Conservation (phyloP, 1,140 invertebrate genomes). For the Anastatus disparis region DNA sequence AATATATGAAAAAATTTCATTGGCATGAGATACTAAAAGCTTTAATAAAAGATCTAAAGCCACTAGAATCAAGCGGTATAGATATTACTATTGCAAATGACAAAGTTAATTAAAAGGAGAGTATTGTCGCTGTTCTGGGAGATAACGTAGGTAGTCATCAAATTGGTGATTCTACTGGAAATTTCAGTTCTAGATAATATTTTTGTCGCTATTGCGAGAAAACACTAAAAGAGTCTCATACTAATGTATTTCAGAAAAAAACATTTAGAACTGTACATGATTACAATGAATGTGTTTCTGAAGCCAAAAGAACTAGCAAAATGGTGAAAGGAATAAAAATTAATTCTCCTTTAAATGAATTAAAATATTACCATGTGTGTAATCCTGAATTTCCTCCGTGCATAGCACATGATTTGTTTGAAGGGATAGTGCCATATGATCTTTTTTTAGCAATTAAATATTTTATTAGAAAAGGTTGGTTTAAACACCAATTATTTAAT, state of each 20-base stretch:
- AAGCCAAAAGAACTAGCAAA: slow-evolving; percentile 7
- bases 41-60: slow-evolving; percentile 36
- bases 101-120: slow-evolving; percentile 32
- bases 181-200: slow-evolving; percentile 40
- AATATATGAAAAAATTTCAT: slow-evolving; percentile 19
- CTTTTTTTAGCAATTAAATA: slow-evolving; percentile 35
- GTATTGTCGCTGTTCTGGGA: slow-evolving; percentile 38
- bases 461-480: slow-evolving; percentile 29
- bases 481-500: slow-evolving; percentile 28
- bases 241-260: not conserved
- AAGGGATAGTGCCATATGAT: slow-evolving; percentile 42
- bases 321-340: slow-evolving; percentile 35
- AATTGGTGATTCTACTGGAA: slow-evolving; percentile 46
- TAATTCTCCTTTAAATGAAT: slow-evolving; percentile 38
- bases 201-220: slow-evolving; percentile 45
- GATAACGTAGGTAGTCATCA: slow-evolving; percentile 48
- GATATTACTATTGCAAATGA: not conserved
- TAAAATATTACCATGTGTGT: slow-evolving; percentile 42
- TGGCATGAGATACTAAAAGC: slow-evolving; percentile 34
- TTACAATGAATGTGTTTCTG: slow-evolving; percentile 15
- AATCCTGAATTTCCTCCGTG: slow-evolving; percentile 22
- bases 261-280: slow-evolving; percentile 20
- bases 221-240: not conserved
- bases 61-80: slow-evolving; percentile 38
- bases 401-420: slow-evolving; percentile 30